These are phyloP conservation scores for Forficula auricularia DNA, from an alignment of 1,140 invertebrate genomes.

Conservation along the genomic window DNA sequence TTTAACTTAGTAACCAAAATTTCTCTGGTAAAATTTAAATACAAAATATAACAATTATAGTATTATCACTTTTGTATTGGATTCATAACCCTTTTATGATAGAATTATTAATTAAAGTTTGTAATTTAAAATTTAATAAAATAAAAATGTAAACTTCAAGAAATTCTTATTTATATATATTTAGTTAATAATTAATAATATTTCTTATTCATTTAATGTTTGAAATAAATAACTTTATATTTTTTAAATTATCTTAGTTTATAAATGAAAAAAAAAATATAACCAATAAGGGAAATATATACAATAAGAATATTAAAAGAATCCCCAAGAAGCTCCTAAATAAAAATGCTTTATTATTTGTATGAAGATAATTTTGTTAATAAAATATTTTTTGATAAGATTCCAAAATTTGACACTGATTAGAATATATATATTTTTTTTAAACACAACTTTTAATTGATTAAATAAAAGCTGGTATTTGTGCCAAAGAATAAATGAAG, in stretches of 20 bases:
- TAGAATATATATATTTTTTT: no score
- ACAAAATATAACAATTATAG: neutral
- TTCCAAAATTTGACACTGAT: no score
- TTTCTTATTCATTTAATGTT: neutral
- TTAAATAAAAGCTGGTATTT: no score
- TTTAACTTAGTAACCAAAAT: no score
- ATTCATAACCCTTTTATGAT: neutral
- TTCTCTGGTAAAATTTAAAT: neutral
- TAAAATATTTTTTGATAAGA: no score
- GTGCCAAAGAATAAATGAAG: no score
- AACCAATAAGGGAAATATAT: no score
- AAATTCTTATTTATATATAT: slow-evolving; percentile 7
- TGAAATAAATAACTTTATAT: slow-evolving; percentile 5
- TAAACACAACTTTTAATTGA: no score
- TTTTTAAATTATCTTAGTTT: slow-evolving; percentile 23
- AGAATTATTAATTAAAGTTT: neutral
- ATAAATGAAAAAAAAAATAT: slow-evolving; percentile 23
- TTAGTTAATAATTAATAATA: neutral
- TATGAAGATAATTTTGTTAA: no score
- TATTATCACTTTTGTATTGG: slow-evolving; percentile 3
- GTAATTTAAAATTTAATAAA: slow-evolving; percentile 2
- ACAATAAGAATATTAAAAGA: no score
- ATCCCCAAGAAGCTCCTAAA: no score
- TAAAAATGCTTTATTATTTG: no score
- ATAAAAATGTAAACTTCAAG: slow-evolving; percentile 6